Base-by-base conservation (phyloP, 1,140 invertebrate species). In the Papilio machaon region DNA sequence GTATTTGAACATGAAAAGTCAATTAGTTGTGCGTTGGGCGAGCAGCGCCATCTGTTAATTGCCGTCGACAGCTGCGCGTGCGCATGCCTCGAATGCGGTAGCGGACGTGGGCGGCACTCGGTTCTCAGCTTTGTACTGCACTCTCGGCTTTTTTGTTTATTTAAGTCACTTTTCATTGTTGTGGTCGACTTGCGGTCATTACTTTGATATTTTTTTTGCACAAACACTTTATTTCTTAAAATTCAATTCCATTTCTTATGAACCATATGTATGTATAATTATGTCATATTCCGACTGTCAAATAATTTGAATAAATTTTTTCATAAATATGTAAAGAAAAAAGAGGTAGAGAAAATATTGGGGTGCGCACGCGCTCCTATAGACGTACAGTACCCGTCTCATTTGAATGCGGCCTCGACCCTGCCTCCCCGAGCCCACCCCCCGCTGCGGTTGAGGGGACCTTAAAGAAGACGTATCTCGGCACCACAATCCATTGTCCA, bases 391-490 rank as follows among this genome's bases (percentile, higher is more conserved):
- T 89, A 85, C 83, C 80, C 77, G 82, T 82, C 80, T 52, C 73
- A 88, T 87, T 87, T 86, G 80, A 84, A 83, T 82, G 76, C 79
- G 23, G 77, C 80, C 82, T 80, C 84, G 85, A 78, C 79, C 79
- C 43, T 49, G 77, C 80, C 81, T 75, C 80, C 78, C 83, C 76
- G 80, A 7, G 3, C 15, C 13, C 6, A 7, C 6, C 13, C 5
- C n/a, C 46, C 19, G 46, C 17, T 70, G 73, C 82, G 82, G 67
- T 80, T 79, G 82, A 83, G 86, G 86, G 83, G 85, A 82, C 74
- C 85, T 91, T 92, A 93, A 93, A 93, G 92, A 93, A 94, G 92
- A 93, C 92, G 91, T 93, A 94, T 92, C 92, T 92, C 91, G 86
- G 87, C 89, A 90, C 90, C 91, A 89, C 88, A 86, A 92, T 88